These are phyloP conservation scores for Suncus etruscus DNA, from an alignment of 2,113 vertebrate genomes.

Conservation along the genomic window DNA sequence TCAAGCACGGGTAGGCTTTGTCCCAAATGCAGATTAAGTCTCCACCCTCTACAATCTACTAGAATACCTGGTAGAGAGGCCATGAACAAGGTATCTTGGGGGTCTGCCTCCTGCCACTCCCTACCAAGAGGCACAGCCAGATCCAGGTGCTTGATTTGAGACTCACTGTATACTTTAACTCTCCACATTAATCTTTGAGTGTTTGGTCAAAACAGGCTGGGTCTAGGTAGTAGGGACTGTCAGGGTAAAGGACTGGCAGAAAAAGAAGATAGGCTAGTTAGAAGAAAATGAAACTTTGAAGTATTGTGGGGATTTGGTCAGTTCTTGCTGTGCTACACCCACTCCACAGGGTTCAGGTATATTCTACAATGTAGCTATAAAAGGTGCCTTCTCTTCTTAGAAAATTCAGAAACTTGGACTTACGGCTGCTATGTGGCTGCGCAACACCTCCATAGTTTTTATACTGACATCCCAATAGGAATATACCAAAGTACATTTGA, in stretches of 20 bases:
- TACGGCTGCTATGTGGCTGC: too few species aligned
- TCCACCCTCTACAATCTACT: constrained; percentile 49
- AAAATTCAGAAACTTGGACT: too few species aligned
- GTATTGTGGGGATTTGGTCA: neutral
- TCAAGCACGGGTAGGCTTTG: constrained; percentile 73
- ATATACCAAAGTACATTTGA: too few species aligned
- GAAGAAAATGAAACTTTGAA: constrained; percentile 28
- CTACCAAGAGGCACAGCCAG: neutral
- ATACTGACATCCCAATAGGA: too few species aligned
- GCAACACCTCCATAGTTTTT: too few species aligned
- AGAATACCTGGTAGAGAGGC: constrained; percentile 26
- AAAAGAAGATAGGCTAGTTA: neutral
- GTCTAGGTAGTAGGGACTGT: neutral
- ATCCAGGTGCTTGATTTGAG: neutral
- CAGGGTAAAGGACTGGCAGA: constrained; percentile 7
- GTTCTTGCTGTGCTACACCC: constrained; percentile 4
- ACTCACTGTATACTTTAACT: neutral
- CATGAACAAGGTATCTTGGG: neutral
- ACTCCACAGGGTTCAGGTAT: neutral
- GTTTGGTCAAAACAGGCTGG: neutral
- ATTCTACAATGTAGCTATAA: neutral
- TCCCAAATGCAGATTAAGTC: constrained; percentile 75
- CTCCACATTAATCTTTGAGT: neutral
- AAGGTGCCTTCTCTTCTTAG: neutral
- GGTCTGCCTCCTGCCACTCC: constrained; percentile 6